phyloP scores from a whole-genome alignment of 2,888 invertebrate species.

The Itoplectis maculator region DNA sequence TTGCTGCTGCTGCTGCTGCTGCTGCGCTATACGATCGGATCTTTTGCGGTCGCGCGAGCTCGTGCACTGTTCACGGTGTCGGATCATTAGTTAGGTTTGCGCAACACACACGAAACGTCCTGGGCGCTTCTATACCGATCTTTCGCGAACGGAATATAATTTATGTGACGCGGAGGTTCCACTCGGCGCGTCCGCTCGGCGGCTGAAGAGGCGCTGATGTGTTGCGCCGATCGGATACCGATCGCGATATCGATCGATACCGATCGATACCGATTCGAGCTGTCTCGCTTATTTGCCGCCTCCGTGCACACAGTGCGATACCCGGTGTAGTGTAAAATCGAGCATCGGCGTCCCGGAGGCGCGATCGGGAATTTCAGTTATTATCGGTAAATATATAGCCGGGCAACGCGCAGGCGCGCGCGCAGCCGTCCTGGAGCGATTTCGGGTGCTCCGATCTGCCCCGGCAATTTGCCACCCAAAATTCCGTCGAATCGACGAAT shows the following conservation, averaged over 20 bases:
- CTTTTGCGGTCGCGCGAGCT: constrained; percentile 11
- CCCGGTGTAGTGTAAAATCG: constrained; percentile 2
- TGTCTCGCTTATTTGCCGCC: constrained; percentile 44
- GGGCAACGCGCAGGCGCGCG: not conserved
- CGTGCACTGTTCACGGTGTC: constrained; percentile 53
- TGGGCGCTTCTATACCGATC: constrained; percentile 30
- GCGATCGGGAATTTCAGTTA: constrained; percentile 70
- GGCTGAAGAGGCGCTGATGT: constrained; percentile 14
- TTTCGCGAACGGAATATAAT: constrained; percentile 53
- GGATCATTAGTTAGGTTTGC: constrained; percentile 59
- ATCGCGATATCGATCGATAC: constrained; percentile 40
- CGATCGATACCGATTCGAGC: constrained; percentile 41
- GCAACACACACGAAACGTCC: constrained; percentile 46
- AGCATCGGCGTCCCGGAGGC: constrained; percentile 55
- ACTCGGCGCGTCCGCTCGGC: constrained; percentile 7
- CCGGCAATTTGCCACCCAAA: not conserved
- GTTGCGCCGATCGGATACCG: constrained; percentile 2
- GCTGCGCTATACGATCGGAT: constrained; percentile 29
- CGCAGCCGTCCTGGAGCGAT: not conserved
- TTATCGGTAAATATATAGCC: constrained; percentile 60
- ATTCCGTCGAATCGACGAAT: not conserved
- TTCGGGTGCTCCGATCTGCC: not conserved
- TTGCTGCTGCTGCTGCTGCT: constrained; percentile 10
- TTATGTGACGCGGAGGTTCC: constrained; percentile 38
- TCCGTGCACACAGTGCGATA: not conserved